phyloP scores from a whole-genome alignment of 2,888 invertebrate species.

The Leucophora obtusa region DNA sequence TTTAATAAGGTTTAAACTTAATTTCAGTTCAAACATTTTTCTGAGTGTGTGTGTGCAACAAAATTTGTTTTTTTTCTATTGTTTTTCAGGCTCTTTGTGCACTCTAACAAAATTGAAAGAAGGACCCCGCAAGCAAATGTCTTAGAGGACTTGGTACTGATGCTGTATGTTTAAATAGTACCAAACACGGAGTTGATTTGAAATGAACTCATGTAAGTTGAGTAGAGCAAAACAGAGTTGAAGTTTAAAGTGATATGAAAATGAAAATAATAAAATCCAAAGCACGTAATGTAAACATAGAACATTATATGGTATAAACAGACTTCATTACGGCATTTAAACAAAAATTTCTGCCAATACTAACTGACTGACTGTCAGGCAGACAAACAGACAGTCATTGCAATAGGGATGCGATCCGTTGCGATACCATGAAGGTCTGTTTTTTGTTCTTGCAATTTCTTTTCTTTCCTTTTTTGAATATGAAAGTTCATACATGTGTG shows the following conservation, averaged over 20 bases:
- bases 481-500: not conserved
- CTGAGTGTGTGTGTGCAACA: too few species aligned
- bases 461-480: conserved; percentile 23
- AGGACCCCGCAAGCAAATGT: not conserved
- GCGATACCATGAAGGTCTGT: conserved; percentile 1
- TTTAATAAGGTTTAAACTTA: too few species aligned
- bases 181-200: conserved; percentile 7
- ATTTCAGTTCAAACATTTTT: too few species aligned
- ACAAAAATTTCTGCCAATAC: conserved; percentile 71
- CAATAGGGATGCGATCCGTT: conserved; percentile 44
- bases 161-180: too few species aligned
- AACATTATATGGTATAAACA: conserved; percentile 77
- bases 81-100: too few species aligned
- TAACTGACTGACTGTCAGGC: conserved; percentile 37
- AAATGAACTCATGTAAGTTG: not conserved
- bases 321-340: conserved; percentile 78
- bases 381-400: conserved; percentile 36
- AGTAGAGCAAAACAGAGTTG: conserved; percentile 14
- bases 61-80: too few species aligned
- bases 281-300: conserved; percentile 77
- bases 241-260: conserved; percentile 38
- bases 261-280: conserved; percentile 73
- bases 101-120: too few species aligned
- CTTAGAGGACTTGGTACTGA: too few species aligned
- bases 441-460: conserved; percentile 32